A percentile compares a stretch with the other conserved stretches of the same genome.
Evolutionary conservation across 2,797 vertebrate genomes (phyloP).

Genomic region (Megalops cyprinoides): DNA sequence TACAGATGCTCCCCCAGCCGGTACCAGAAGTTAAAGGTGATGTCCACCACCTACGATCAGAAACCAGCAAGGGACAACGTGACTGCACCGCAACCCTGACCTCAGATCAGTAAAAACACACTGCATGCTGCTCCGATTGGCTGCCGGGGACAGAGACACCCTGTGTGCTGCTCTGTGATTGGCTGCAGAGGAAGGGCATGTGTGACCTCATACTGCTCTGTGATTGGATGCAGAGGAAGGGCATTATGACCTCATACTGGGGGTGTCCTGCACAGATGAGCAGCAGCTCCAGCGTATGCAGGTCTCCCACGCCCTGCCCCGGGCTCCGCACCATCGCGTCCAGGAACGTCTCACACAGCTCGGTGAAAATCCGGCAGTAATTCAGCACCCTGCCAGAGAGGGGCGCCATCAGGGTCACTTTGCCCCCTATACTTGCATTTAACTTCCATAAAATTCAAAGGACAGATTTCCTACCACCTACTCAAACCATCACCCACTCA

Average conservation of each 20-base stretch:
- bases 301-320: conserved; percentile 91
- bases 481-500: no score
- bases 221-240: no score
- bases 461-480: no score
- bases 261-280: conserved; percentile 96
- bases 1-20: conserved; percentile 96
- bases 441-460: no score
- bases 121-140: no score
- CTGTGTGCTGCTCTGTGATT: conserved; percentile 18
- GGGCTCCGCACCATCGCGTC: conserved; percentile 92
- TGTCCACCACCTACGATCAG: conserved; percentile 87
- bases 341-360: conserved; percentile 94
- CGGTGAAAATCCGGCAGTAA: conserved; percentile 97
- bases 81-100: no score
- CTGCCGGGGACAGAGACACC: no score
- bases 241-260: conserved; percentile 97
- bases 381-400: conserved; percentile 85
- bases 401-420: no score
- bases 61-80: neutral
- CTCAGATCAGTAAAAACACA: no score
- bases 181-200: no score
- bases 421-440: no score
- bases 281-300: conserved; percentile 90
- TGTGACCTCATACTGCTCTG: conserved; percentile 74
- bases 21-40: conserved; percentile 99